These are phyloP conservation scores for Heteropelma amictum DNA, from an alignment of 2,888 invertebrate genomes.

Conservation along the genomic window DNA sequence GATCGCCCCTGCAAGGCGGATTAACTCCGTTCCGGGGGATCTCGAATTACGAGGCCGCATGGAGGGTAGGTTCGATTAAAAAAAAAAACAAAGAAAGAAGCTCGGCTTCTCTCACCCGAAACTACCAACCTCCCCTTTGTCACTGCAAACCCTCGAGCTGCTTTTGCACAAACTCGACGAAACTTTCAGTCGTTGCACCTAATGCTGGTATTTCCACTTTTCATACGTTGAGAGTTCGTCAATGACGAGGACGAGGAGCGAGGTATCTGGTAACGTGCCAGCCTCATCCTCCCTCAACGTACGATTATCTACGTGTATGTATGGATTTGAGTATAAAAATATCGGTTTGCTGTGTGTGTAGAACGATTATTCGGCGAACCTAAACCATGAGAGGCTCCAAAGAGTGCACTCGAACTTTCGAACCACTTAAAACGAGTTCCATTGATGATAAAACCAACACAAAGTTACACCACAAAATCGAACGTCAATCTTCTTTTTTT, in stretches of 20 bases:
- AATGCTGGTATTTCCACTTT: conserved; percentile 49
- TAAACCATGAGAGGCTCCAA: conserved; percentile 5
- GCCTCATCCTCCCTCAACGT: conserved; percentile 53
- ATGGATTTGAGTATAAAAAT: not conserved
- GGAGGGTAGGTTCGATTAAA: not conserved
- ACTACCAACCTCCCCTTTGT: conserved; percentile 3
- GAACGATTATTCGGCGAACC: conserved; percentile 7
- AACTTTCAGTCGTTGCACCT: conserved; percentile 63
- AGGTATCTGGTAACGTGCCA: conserved; percentile 60
- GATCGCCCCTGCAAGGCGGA: too few relatives aligned
- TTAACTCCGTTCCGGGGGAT: not conserved
- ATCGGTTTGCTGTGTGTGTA: too few relatives aligned
- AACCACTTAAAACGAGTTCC: conserved; percentile 7
- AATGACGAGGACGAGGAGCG: conserved; percentile 21
- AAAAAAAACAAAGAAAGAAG: too few relatives aligned
- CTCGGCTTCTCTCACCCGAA: not conserved
- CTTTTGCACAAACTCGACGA: conserved; percentile 18
- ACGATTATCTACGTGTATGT: not conserved
- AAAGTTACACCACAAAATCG: conserved; percentile 2
- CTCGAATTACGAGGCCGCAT: not conserved
- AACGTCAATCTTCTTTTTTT: not conserved
- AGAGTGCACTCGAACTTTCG: conserved; percentile 25
- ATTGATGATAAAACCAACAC: conserved; percentile 3
- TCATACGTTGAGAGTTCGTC: conserved; percentile 41
- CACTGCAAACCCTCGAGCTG: conserved; percentile 3